Base-by-base conservation (phyloP, 2,797 vertebrate genomes). In the Sebastiscus tertius region DNA sequence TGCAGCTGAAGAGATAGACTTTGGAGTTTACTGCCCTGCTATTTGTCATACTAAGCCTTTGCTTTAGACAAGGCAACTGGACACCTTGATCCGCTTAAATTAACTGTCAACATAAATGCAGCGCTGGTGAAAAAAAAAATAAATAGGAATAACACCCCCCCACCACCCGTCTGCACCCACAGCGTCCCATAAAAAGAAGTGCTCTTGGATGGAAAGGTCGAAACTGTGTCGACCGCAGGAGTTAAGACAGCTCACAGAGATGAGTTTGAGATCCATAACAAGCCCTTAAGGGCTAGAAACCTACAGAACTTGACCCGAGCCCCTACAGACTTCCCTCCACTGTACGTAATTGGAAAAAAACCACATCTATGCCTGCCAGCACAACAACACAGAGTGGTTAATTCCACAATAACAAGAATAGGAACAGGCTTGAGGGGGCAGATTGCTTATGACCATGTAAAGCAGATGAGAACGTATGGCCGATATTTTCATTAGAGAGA, bases 1-100 rank as follows among this genome's bases (percentile, higher is more conserved):
- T 58, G 85, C 70, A 55, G 83, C 87, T 75, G 82, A 88, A 77
- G 76, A 92, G 91, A 94, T 88, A 85, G 90, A 93, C 92, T 93
- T 90, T 88, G 81, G 87, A 92, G 83, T 93, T 92, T 91, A 85
- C 90, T 85, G 88, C 80, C 75, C 83, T 55, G 85, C 92, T 91
- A 94, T 95, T 94, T 95, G 95, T 95, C 94, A 94, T 93, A 92
- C 87, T 93, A 91, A 93, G 88, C 89, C 87, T 81, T 87, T 72
- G 82, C 89, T 92, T 89, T 83, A 88, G 93, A 94, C 94, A 94
- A 93, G 93, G 86, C 91, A 90, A 90, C 89, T 87, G 89, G 90
- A 92, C 92, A 94, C 91, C 88, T 95, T 94, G 94, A 95, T 95
- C 95, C 91, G 72, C 87, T 90, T 92, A 95, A 95, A 95, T 95